Base-by-base conservation (phyloP, 92 coral and sea anemone genomes). In the Galaxea fascicularis region DNA sequence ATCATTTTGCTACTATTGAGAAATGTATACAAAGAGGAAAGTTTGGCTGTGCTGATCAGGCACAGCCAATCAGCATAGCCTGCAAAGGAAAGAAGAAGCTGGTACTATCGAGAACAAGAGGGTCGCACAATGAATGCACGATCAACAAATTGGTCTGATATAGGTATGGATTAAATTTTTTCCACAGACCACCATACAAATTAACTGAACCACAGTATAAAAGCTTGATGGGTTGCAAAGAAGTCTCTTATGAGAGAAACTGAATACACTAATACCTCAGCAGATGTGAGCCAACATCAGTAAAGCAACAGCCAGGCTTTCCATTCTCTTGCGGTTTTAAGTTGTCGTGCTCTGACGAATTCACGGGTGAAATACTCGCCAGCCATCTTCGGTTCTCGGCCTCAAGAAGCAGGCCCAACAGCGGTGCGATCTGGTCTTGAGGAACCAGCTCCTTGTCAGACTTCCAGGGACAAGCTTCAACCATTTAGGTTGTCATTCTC, bases 381-480 rank as follows among this genome's bases (percentile, higher is more conserved):
- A 83, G 47, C 94, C 94, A 91, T 78, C 67, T 83, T 15, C 69
- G 71, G 70, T 88, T 82, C 79, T 91, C 94, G 24, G 94, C 94
- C 30, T 75, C 56, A 21, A 91, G 79, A 54, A 91, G 89, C 79
- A 85, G 74, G 65, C 89, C 41, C 15, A 91, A 26, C 65, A 88
- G 31, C 60, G 57, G 30, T 52, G 88, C 79, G 53, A 91, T 39
- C 69, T 80, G 78, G 63, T 87, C 91, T 57, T 73, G 71, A 24
- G 82, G 83, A 46, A 83, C 83, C 70, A 87, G 94, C 66, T 58
- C 24, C 78, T 52, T 82, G 20, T 39, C 89, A 16, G 89, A 64
- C 73, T 78, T 84, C 91, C 94, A 91, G 41, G 89, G 77, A 72
- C 78, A 79, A 74, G 57, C 70, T 31, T 86, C 71, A n/a, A 54